These are phyloP conservation scores for Adelphocoris suturalis DNA, from an alignment of 2,888 invertebrate species.

Conservation along the genomic window DNA sequence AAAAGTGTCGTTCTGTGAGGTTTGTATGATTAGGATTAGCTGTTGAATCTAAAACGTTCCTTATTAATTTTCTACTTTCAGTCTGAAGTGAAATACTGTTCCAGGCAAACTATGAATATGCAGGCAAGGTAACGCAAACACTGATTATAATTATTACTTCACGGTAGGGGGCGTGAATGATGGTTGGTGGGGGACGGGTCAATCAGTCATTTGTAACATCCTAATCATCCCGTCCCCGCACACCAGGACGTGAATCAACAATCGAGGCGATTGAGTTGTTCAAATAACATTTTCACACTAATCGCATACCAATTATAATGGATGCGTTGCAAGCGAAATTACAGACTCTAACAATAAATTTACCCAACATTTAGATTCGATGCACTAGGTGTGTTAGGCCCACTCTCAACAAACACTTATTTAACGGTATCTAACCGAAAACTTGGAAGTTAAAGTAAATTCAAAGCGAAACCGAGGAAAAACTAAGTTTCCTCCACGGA, in stretches of 20 bases:
- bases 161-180: background rate
- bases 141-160: constrained; percentile 40
- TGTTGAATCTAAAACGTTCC: background rate
- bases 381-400: too few relatives aligned
- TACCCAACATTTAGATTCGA: too few relatives aligned
- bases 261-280: background rate
- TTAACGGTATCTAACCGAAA: too few relatives aligned
- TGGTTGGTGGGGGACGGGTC: background rate
- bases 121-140: background rate
- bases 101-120: background rate
- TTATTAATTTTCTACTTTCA: background rate
- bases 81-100: constrained; percentile 2
- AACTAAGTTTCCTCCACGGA: too few relatives aligned
- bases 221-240: constrained; percentile 16
- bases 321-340: background rate
- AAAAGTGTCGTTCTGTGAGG: too few relatives aligned
- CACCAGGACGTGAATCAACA: constrained; percentile 19
- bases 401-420: too few relatives aligned
- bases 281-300: background rate
- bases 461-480: too few relatives aligned
- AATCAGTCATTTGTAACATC: constrained; percentile 51
- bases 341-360: background rate
- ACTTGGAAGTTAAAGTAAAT: too few relatives aligned
- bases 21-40: background rate
- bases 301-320: background rate